phyloP scores from a whole-genome alignment of 2,113 vertebrate species.

The Rissa tridactyla region DNA sequence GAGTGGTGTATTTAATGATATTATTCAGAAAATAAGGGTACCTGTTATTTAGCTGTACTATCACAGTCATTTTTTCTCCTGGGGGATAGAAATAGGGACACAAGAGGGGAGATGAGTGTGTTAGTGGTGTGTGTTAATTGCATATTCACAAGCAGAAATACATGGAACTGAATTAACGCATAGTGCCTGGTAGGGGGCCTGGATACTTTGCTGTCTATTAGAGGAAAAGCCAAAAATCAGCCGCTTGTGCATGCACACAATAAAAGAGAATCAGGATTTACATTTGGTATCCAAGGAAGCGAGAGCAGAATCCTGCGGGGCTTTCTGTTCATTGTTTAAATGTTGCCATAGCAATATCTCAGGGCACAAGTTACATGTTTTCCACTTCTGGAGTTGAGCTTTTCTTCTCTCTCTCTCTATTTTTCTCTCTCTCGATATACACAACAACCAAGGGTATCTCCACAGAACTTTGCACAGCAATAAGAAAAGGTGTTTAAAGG shows the following conservation, averaged over 20 bases:
- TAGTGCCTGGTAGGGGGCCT: background rate
- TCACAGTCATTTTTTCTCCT: background rate
- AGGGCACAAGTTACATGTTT: conserved; percentile 71
- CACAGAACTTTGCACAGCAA: background rate
- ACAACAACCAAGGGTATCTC: background rate
- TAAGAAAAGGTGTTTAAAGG: background rate
- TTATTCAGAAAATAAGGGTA: background rate
- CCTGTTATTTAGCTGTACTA: background rate
- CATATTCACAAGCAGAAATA: background rate
- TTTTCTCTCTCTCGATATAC: background rate
- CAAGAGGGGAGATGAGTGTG: background rate
- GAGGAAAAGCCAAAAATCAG: conserved; percentile 32
- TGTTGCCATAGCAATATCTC: conserved; percentile 77
- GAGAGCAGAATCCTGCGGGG: conserved; percentile 55
- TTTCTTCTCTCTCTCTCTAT: background rate
- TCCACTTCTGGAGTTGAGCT: conserved; percentile 55
- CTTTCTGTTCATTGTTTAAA: conserved; percentile 79
- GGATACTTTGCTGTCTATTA: background rate
- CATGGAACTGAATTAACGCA: background rate
- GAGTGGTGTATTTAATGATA: background rate
- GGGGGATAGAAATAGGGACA: background rate
- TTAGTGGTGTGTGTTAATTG: background rate
- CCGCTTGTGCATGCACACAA: background rate
- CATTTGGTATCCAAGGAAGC: conserved; percentile 66
- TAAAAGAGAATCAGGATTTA: conserved; percentile 50